Base-by-base conservation (phyloP, 1,140 invertebrate genomes). In the Batillaria attramentaria region DNA sequence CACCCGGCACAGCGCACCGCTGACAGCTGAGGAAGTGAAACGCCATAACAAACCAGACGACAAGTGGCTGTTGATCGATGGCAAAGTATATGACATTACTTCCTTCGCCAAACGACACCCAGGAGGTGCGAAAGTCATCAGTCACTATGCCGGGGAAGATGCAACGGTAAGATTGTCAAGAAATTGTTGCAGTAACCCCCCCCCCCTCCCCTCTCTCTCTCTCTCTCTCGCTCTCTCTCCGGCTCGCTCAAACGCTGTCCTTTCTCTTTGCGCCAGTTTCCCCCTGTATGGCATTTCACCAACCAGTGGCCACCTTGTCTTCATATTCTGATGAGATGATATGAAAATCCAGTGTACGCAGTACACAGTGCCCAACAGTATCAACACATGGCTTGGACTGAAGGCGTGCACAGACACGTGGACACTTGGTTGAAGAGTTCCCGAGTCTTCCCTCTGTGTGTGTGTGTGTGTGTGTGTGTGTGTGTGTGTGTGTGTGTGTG, bases 141-240 rank as follows among this genome's bases (percentile, higher is more conserved):
- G 84, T 31, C 86, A 89, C 73, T 91, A 84, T 82, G 87, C 87
- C 69, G 91, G 91, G 54, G 85, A 91, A 82, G 90, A 91, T 81
- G 90, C 90, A 28, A 90, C 89, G 78, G 90, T 91, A 86, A 86
- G 73, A 50, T 57, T 24, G 13, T 73, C 18, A 20, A 54, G 50
- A 54, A 54, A 20, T 20, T 54, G n/a, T 54, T 54, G 18, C n/a
- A n/a, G 18, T 54, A 54, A n/a, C n/a, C n/a, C n/a, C n/a, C n/a
- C n/a, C n/a, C n/a, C n/a, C n/a, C n/a, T n/a, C n/a, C n/a, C n/a
- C n/a, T n/a, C n/a, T n/a, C n/a, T n/a, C n/a, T n/a, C n/a, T n/a
- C n/a, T n/a, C n/a, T n/a, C n/a, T n/a, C n/a, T n/a, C n/a, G n/a
- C n/a, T n/a, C n/a, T n/a, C n/a, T n/a, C n/a, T n/a, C n/a, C n/a